Evolutionary conservation across 2,888 invertebrate genomes (phyloP), one percentile per base, ranked within the genome.

Genomic region (Hirtodrosophila histrioides): DNA sequence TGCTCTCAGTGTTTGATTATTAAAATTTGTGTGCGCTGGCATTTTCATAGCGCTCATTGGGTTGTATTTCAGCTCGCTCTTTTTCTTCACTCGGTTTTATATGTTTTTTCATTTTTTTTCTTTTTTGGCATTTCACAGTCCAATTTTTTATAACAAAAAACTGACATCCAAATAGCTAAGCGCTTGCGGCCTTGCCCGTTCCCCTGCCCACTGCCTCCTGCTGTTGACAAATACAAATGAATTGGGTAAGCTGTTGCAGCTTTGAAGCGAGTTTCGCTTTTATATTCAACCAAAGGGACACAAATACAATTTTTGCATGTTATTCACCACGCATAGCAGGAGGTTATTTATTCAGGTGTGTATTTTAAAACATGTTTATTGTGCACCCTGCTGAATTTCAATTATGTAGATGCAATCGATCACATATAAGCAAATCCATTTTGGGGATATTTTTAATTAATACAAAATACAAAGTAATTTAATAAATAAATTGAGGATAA

Each of bases 11-110:
- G 74, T 78, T 78, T 84, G 85, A 78, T 82, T 82, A 82, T 82
- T 84, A 81, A 81, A 81, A 77, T 81, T 76, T 84, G 78, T 82
- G 66, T 70, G 82, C 78, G 63, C 71, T 72, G 82, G 85, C 78
- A 74, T 78, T 84, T 82, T 84, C 84, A 82, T 76, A 69, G 82
- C 81, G 85, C 68, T 81, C 74, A 76, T 75, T 65, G 75, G 78
- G 64, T 71, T 81, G 75, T 84, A 67, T 71, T 70, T 64, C 63
- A 44, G 62, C 46, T 17, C 54, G 43, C 57, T 54, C 43, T 29
- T 41, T 27, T 44, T 44, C 33, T 27, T 37, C 44, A 12, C 17
- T 37, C 49, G 17, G n/a, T 9, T 31, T 10, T 31, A 10, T 17
- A 10, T 23, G 12, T 4, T 27, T 6, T 43, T 4, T 10, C 17